Evolutionary conservation across 2,113 vertebrate species (phyloP).

Genomic region (Calidris pugnax): DNA sequence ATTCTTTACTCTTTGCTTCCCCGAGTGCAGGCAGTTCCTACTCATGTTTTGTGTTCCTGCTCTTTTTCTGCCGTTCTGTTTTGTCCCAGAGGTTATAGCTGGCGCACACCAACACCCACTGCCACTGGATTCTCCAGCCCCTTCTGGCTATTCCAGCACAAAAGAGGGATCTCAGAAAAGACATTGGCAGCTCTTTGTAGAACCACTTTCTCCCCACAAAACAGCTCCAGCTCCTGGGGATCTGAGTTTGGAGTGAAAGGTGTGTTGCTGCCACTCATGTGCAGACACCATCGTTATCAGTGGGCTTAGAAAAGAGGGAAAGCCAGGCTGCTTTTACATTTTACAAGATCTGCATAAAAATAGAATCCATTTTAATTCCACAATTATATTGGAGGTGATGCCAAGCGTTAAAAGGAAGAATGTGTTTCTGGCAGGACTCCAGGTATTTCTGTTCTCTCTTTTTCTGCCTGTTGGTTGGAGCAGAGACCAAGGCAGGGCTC

Average conservation of each 20-base stretch:
- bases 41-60: neutral
- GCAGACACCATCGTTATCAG: neutral
- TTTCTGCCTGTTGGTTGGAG: neutral
- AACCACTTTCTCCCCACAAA: neutral
- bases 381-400: neutral
- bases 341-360: neutral
- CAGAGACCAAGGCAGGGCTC: neutral
- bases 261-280: neutral
- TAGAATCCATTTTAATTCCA: slow-evolving; percentile 5
- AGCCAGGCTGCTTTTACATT: neutral
- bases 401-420: slow-evolving; percentile 16
- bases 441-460: neutral
- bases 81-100: slow-evolving; percentile 4
- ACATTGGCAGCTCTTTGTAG: neutral
- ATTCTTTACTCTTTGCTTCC: neutral
- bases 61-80: neutral
- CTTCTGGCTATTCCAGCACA: slow-evolving; percentile 24
- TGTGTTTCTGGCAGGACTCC: slow-evolving; percentile 13
- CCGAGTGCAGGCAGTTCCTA: neutral
- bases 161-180: neutral
- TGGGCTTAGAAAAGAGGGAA: neutral
- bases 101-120: neutral
- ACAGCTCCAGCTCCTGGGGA: neutral
- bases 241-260: neutral
- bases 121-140: neutral